Evolutionary conservation across 2,113 vertebrate species (phyloP).

Genomic region (Rhizomys pruinosus): DNA sequence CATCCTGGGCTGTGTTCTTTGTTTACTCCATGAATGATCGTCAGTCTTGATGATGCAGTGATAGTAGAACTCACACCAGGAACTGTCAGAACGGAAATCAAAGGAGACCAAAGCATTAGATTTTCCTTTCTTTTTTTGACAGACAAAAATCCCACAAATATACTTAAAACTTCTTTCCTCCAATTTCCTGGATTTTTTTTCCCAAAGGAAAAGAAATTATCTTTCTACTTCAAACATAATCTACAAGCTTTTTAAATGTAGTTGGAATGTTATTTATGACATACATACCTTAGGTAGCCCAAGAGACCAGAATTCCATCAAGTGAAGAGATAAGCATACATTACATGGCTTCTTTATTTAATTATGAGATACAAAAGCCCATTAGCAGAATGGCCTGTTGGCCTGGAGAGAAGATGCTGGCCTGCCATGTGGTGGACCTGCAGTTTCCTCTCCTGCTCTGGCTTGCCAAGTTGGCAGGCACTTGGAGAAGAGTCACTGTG

Average conservation of each 20-base stretch:
- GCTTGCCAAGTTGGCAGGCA: slow-evolving; percentile 68
- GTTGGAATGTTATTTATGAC: slow-evolving; percentile 68
- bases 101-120: slow-evolving; percentile 30
- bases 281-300: slow-evolving; percentile 64
- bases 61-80: slow-evolving; percentile 15
- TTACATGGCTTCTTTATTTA: slow-evolving; percentile 79
- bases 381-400: slow-evolving; percentile 75
- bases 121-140: not conserved
- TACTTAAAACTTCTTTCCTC: not conserved
- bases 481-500: not conserved
- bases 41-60: slow-evolving; percentile 71
- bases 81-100: slow-evolving; percentile 68
- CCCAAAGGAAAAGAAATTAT: slow-evolving; percentile 47
- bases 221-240: not conserved
- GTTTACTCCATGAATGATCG: slow-evolving; percentile 74
- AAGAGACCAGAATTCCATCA: slow-evolving; percentile 75
- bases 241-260: slow-evolving; percentile 49
- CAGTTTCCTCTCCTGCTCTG: slow-evolving; percentile 60
- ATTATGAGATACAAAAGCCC: slow-evolving; percentile 79
- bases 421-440: slow-evolving; percentile 75
- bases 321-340: slow-evolving; percentile 75
- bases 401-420: slow-evolving; percentile 68
- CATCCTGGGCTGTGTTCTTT: slow-evolving; percentile 65
- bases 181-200: slow-evolving; percentile 29
- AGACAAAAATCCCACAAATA: not conserved